Percentiles rank a stretch among this genome's conserved stretches.
phyloP scores from a whole-genome alignment of 2,888 invertebrate genomes.

The Chelonus formosanus region DNA sequence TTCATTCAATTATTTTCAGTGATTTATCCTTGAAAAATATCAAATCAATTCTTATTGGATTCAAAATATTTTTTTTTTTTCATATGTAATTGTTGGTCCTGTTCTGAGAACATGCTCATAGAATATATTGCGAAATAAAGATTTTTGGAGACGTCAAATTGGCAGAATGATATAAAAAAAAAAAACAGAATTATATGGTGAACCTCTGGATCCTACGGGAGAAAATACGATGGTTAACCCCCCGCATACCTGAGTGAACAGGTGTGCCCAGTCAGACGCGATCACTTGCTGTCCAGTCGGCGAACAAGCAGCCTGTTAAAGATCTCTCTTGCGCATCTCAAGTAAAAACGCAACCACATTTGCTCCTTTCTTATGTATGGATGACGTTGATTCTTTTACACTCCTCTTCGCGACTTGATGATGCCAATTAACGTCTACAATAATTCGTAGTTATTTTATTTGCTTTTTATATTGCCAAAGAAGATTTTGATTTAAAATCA shows the following conservation, averaged over 20 bases:
- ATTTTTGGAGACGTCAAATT: conserved; percentile 5
- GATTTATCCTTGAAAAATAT: no score
- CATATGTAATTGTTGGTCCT: no score
- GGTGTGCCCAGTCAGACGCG: conserved; percentile 45
- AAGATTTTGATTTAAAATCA: no score
- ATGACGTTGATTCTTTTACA: conserved; percentile 12
- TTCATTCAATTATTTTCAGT: no score
- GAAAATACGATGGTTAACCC: conserved; percentile 33
- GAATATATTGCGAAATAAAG: no score
- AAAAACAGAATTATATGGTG: conserved; percentile 16
- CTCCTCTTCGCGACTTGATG: background rate
- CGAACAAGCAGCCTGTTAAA: conserved; percentile 38
- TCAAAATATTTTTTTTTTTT: no score
- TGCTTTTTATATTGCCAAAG: no score
- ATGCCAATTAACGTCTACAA: conserved; percentile 4
- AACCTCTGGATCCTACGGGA: conserved; percentile 27
- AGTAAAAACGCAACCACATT: background rate
- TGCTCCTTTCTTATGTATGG: background rate
- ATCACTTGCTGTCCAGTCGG: conserved; percentile 40
- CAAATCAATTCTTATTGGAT: no score
- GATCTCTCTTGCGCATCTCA: conserved; percentile 18
- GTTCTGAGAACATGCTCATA: no score
- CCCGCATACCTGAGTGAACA: conserved; percentile 54
- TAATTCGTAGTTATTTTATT: background rate
- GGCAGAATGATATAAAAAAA: conserved; percentile 9